A percentile compares a stretch with the other conserved stretches of the same genome.
These are phyloP conservation scores for Mastacembelus armatus DNA, from an alignment of 2,797 vertebrate genomes.

Conservation along the genomic window DNA sequence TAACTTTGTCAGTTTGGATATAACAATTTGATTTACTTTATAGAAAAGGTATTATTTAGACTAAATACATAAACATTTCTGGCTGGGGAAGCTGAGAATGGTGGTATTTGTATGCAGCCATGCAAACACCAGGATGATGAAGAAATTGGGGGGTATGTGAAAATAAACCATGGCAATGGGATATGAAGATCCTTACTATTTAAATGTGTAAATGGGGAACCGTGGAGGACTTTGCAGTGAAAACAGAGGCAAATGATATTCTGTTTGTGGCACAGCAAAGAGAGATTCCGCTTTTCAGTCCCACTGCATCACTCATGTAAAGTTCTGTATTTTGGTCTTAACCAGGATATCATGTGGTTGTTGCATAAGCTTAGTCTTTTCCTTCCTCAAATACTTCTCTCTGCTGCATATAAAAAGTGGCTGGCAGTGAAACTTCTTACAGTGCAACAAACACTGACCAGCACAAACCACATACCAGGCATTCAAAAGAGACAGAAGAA, in stretches of 20 bases:
- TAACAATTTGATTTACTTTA: neutral
- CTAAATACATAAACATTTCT: neutral
- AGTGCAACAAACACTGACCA: neutral
- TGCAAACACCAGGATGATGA: neutral
- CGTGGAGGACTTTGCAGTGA: neutral
- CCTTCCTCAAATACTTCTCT: neutral
- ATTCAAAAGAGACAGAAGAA: neutral
- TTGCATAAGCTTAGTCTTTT: neutral
- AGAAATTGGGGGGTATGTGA: neutral
- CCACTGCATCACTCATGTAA: too few relatives aligned
- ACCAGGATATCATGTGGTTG: neutral
- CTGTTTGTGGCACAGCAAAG: neutral
- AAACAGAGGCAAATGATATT: neutral
- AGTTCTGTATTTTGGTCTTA: neutral
- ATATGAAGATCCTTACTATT: neutral
- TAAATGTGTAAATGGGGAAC: neutral
- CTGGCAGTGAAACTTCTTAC: neutral
- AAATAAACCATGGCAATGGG: neutral
- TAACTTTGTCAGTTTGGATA: neutral
- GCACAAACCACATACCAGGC: neutral
- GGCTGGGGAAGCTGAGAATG: neutral
- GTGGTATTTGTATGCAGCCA: neutral
- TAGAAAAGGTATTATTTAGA: neutral
- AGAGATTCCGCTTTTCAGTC: neutral
- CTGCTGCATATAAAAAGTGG: neutral